Evolutionary conservation across 2,113 vertebrate genomes (phyloP).

Genomic region (human): GRCh38 chr4:107647501-107648000

Average conservation of each 20-base stretch:
- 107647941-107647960: not conserved
- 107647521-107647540: not conserved
- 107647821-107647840: not conserved
- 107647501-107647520: not conserved
- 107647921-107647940: not conserved
- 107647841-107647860: not conserved
- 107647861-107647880: not conserved
- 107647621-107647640: not conserved
- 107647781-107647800: not conserved
- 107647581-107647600: not conserved
- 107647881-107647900: constrained; percentile 39
- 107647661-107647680: not conserved
- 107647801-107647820: not conserved
- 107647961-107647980: not conserved
- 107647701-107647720: not conserved
- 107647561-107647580: not conserved
- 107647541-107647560: not conserved
- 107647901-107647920: not conserved
- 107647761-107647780: not conserved
- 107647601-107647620: not conserved
- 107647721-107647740: not conserved
- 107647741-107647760: constrained; percentile 17
- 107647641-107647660: not conserved
- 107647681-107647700: not conserved
- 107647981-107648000: not conserved